Evolutionary conservation across 2,797 vertebrate genomes (phyloP), one percentile per base, ranked within the genome.

Genomic region (Tolypeutes matacus): DNA sequence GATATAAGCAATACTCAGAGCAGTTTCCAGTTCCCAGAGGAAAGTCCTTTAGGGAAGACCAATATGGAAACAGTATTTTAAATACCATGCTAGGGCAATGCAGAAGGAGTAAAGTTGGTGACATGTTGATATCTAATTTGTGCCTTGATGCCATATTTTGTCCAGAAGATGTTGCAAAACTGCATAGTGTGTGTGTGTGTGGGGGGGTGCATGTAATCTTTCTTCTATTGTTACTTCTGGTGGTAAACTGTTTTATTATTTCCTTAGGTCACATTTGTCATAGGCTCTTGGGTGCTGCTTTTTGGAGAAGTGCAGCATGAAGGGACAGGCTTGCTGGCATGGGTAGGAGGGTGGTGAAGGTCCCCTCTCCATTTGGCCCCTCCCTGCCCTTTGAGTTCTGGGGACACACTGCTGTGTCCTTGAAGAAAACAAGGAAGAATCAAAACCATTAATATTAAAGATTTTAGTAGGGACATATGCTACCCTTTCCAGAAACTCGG

Each of bases 381-480:
- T 51, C 10, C 36, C 20, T 83, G 42, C 5, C 25, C 31, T 51
- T 85, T 60, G 78, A 83, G 36, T 76, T 89, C 62, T 73, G 23
- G 51, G 88, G 23, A 64, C 36, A 81, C 49, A 95, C 3, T 3
- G 17, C 69, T 94, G 15, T 77, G 64, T 88, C 93, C 82, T 93
- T 96, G 96, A 92, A 94, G 90, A 88, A 92, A 96, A 91, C 51
- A 86, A 89, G 83, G 17, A 69, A 69, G 34, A 92, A 77, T 2
- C 67, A 27, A 81, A 92, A 86, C 51, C 58, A 93, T 89, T 96
- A 93, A 81, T 94, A 95, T 73, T 91, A 86, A 95, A 81, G n/a
- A 39, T 60, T 96, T 83, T 97, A 94, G 29, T 67, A 34, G 27
- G 69, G 53, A 93, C 91, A 97, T 96, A 96, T 95, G 96, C 80